Percentiles rank a stretch among this genome's conserved stretches.
These are phyloP conservation scores for Brienomyrus brachyistius DNA, from an alignment of 2,113 vertebrate genomes.

Conservation along the genomic window DNA sequence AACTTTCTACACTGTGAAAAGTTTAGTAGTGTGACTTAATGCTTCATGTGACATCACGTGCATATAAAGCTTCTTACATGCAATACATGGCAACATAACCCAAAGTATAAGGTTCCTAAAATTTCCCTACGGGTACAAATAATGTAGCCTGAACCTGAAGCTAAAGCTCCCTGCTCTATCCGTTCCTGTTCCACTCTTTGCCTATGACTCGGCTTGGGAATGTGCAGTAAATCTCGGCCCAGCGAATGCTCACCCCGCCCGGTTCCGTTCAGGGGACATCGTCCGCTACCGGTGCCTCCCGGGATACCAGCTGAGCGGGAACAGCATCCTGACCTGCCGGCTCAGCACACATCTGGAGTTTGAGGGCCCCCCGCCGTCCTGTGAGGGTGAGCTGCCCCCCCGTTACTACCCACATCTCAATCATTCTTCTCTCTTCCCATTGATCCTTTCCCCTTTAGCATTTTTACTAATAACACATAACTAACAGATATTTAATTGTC, in stretches of 20 bases:
- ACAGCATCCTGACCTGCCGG: conserved; percentile 82
- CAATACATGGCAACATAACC: background rate
- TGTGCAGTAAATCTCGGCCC: background rate
- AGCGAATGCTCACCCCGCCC: background rate
- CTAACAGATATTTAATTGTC: background rate
- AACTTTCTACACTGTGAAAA: background rate
- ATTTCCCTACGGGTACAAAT: too few species aligned
- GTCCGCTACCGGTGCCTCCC: conserved; percentile 87
- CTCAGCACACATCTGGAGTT: conserved; percentile 83
- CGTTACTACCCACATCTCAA: background rate
- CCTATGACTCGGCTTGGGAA: background rate
- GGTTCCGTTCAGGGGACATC: conserved; percentile 70
- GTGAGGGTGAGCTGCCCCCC: conserved; percentile 72
- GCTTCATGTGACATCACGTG: background rate
- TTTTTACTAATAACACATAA: background rate
- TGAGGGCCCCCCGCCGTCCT: conserved; percentile 82
- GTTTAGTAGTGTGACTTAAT: background rate
- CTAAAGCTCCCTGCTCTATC: background rate
- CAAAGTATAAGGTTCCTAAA: background rate
- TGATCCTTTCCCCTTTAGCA: background rate
- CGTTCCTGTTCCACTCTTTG: background rate
- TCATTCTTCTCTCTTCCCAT: background rate
- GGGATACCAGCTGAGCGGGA: conserved; percentile 82
- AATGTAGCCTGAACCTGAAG: too few species aligned
- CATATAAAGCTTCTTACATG: background rate